Evolutionary conservation across 1,140 invertebrate species (phyloP), one percentile per base, ranked within the genome.

Genomic region (Drosophila malerkotliana): DNA sequence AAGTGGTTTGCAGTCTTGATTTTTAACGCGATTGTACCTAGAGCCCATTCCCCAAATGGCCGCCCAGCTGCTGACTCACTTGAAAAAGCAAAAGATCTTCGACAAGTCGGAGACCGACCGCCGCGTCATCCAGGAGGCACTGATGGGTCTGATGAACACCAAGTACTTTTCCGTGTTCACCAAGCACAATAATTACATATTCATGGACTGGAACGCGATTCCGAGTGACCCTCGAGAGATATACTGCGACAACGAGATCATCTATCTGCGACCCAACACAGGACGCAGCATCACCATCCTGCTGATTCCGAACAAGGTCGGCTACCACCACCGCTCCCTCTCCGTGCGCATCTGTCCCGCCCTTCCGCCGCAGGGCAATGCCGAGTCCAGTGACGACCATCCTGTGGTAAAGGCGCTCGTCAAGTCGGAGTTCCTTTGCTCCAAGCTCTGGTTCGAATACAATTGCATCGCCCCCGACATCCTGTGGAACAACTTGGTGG

Each of bases 131-230:
- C 79, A 88, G 1, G 90, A 77, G 34, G 78, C 90, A 0, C 4
- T 91, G 18, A 15, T 51, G 3, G 39, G 34, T 6, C 57, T 91
- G 6, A 18, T 91, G 0, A 60, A 73, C 12, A 76, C 63, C 3
- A 72, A 79, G 18, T 91, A 91, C 30, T 91, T 91, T 49, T 68
- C 54, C 21, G 49, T 69, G 4, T 74, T 91, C 7, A 64, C 57
- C n/a, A 76, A 79, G 59, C 84, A 90, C 61, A 77, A 73, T 18
- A 79, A 87, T 41, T 91, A 85, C 55, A 71, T 74, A 3, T 82
- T 90, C 24, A 82, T 91, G 83, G 90, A 91, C 68, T 91, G 90
- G 90, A 90, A 91, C 41, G 48, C 60, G 3, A n/a, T 91, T 44
- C 78, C 90, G 1, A 85, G 76, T 18, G 83, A 91, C 67, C 90